These are phyloP conservation scores for Carterocephalus palaemon DNA, from an alignment of 2,888 invertebrate genomes.

Conservation along the genomic window DNA sequence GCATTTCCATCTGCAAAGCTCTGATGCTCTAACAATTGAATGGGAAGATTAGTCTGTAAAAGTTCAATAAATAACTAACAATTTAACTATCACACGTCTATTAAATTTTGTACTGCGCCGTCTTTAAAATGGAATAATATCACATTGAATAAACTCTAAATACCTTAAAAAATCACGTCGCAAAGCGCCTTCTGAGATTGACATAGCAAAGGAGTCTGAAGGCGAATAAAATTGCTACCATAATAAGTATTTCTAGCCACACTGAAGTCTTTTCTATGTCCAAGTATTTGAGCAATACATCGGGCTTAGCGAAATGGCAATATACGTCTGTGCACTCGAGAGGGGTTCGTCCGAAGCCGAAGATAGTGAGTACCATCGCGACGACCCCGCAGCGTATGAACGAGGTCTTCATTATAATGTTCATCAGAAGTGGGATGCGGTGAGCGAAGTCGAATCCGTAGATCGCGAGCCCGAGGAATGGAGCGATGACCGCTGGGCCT, in stretches of 20 bases:
- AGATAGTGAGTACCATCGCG: slow-evolving; percentile 80
- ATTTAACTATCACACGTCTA: no score
- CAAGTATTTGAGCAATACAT: slow-evolving; percentile 79
- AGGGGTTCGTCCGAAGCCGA: slow-evolving; percentile 79
- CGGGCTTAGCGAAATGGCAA: slow-evolving; percentile 83
- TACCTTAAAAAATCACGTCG: slow-evolving; percentile 53
- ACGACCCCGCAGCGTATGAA: slow-evolving; percentile 83
- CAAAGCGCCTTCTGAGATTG: slow-evolving; percentile 76
- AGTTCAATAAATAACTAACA: not conserved
- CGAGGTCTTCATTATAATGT: slow-evolving; percentile 81
- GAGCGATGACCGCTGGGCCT: slow-evolving; percentile 82
- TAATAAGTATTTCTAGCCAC: slow-evolving; percentile 74
- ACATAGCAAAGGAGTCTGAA: slow-evolving; percentile 79
- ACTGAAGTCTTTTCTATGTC: slow-evolving; percentile 79
- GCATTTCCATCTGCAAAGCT: not conserved
- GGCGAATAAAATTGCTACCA: slow-evolving; percentile 74
- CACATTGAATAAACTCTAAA: slow-evolving; percentile 32
- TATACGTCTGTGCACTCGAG: slow-evolving; percentile 80
- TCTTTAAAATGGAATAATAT: slow-evolving; percentile 27
- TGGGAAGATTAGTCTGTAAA: not conserved
- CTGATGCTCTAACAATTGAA: not conserved
- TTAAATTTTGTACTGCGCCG: slow-evolving; percentile 2
- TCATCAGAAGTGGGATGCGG: slow-evolving; percentile 80
- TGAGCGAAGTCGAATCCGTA: slow-evolving; percentile 85
- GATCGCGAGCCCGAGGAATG: slow-evolving; percentile 82